A percentile compares a stretch with the other conserved stretches of the same genome.
phyloP scores from a whole-genome alignment of 2,113 vertebrate species.

The Coptodon bakossiorum region DNA sequence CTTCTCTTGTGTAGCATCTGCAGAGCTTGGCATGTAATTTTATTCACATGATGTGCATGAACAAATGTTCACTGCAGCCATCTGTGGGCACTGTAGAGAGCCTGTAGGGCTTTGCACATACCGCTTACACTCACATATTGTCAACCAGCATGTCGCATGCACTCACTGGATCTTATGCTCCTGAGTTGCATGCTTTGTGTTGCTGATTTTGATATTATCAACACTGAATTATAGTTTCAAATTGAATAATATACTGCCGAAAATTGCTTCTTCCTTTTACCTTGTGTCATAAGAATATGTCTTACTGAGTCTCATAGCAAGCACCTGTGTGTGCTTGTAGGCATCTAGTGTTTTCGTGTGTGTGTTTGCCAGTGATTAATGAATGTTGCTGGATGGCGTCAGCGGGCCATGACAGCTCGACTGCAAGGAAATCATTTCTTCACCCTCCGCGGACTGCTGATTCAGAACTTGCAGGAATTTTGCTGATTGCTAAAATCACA shows the following conservation, averaged over 20 bases:
- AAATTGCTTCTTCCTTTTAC: neutral
- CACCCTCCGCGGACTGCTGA: slow-evolving; percentile 43
- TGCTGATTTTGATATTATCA: neutral
- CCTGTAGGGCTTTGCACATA: slow-evolving; percentile 33
- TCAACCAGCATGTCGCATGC: neutral
- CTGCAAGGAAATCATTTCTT: slow-evolving; percentile 52
- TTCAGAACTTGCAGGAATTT: slow-evolving; percentile 44
- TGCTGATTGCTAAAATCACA: slow-evolving; percentile 55
- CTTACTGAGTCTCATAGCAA: neutral
- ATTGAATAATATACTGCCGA: neutral
- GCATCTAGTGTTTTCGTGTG: neutral
- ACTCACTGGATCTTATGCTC: neutral
- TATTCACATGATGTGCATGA: slow-evolving; percentile 33
- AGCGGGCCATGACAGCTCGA: slow-evolving; percentile 56
- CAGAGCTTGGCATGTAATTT: slow-evolving; percentile 7
- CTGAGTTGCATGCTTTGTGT: neutral
- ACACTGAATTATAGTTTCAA: neutral
- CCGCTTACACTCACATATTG: slow-evolving; percentile 4
- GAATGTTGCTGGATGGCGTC: slow-evolving; percentile 40
- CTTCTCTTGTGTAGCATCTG: slow-evolving; percentile 21
- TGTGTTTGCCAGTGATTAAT: slow-evolving; percentile 55
- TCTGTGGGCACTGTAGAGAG: slow-evolving; percentile 41
- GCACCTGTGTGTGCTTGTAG: neutral
- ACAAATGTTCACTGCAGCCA: slow-evolving; percentile 45
- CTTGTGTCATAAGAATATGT: neutral